Evolutionary conservation across 2,888 invertebrate species (phyloP).

Genomic region (Eupithecia exiguata): DNA sequence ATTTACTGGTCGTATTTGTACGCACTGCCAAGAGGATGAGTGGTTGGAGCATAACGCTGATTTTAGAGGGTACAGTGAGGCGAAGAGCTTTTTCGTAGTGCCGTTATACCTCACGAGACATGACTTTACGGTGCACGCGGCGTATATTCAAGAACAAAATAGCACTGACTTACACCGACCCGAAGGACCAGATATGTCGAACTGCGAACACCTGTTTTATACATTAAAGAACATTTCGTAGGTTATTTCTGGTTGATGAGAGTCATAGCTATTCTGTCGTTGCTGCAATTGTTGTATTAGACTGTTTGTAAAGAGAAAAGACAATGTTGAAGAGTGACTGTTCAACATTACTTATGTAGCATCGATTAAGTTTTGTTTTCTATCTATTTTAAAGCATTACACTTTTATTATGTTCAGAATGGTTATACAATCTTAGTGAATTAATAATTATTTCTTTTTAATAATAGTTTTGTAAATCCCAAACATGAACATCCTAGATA

Average conservation of each 20-base stretch:
- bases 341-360: slow-evolving; percentile 3
- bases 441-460: neutral
- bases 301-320: slow-evolving; percentile 25
- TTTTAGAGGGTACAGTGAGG: neutral
- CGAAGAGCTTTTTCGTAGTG: neutral
- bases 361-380: neutral
- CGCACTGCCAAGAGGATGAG: slow-evolving; percentile 11
- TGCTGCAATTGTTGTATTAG: slow-evolving; percentile 22
- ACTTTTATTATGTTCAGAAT: neutral
- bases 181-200: neutral
- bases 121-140: neutral
- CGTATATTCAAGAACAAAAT: neutral
- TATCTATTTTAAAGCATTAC: neutral
- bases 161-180: neutral
- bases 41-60: neutral
- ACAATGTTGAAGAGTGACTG: slow-evolving; percentile 16
- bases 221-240: neutral
- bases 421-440: neutral
- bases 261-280: slow-evolving; percentile 5
- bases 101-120: slow-evolving; percentile 19
- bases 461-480: neutral
- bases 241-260: neutral
- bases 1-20: slow-evolving; percentile 3
- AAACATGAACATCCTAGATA: neutral
- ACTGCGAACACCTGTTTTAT: neutral